These are phyloP conservation scores for Gymnodraco acuticeps DNA, from an alignment of 2,797 vertebrate species.

Conservation along the genomic window DNA sequence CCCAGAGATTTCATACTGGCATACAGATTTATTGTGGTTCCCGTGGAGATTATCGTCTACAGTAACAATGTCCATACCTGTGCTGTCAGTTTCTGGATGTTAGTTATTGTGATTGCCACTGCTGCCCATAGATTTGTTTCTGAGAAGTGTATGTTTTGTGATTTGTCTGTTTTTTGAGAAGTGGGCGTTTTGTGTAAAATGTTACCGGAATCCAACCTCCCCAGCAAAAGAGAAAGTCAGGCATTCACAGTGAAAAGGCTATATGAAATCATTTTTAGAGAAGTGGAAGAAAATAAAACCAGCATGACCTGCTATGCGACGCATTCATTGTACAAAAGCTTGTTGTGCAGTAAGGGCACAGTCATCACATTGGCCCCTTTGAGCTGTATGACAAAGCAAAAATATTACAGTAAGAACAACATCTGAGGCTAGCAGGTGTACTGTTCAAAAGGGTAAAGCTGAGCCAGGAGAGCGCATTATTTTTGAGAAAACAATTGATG, in stretches of 20 bases:
- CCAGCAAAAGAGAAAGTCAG: slow-evolving; percentile 7
- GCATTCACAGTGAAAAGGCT: slow-evolving; percentile 12
- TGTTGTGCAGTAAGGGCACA: slow-evolving; percentile 36
- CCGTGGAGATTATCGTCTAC: slow-evolving; percentile 55
- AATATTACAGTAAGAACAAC: slow-evolving; percentile 5
- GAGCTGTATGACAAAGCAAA: slow-evolving; percentile 38
- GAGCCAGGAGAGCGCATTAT: slow-evolving; percentile 3
- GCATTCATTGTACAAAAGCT: slow-evolving; percentile 29
- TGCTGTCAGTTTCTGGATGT: slow-evolving; percentile 64
- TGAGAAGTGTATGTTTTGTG: slow-evolving; percentile 58
- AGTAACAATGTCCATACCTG: slow-evolving; percentile 58
- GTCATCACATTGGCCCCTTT: slow-evolving; percentile 21
- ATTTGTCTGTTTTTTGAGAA: slow-evolving; percentile 43
- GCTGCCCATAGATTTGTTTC: slow-evolving; percentile 63
- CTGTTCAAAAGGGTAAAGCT: slow-evolving; percentile 23
- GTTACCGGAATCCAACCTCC: slow-evolving; percentile 10
- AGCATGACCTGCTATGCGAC: slow-evolving; percentile 15
- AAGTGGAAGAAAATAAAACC: slow-evolving; percentile 14
- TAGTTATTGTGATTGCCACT: slow-evolving; percentile 67
- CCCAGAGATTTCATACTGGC: slow-evolving; percentile 66
- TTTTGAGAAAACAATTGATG: slow-evolving; percentile 18
- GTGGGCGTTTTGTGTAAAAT: slow-evolving; percentile 50
- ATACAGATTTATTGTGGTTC: slow-evolving; percentile 69
- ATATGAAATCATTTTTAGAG: slow-evolving; percentile 19
- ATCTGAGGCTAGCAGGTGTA: not conserved